phyloP scores from a whole-genome alignment of 2,888 invertebrate genomes.

The Xylota sylvarum region DNA sequence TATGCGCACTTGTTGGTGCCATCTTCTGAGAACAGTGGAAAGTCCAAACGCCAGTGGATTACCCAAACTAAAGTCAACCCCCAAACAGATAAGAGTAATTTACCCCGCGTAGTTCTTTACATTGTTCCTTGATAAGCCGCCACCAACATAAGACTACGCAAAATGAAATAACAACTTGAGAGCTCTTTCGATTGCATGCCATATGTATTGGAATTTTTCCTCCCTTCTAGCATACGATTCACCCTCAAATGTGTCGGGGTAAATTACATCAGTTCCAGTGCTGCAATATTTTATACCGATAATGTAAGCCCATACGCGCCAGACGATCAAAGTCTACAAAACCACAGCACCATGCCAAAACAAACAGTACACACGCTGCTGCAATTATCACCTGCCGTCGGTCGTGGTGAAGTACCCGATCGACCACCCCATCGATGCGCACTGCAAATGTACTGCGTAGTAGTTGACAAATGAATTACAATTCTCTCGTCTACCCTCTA shows the following conservation, averaged over 20 bases:
- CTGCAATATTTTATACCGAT: conserved; percentile 31
- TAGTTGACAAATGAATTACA: conserved; percentile 38
- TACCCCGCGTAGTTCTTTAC: not conserved
- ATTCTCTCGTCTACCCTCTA: not conserved
- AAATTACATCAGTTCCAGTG: conserved; percentile 31
- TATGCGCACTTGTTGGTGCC: not conserved
- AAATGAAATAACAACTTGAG: conserved; percentile 7
- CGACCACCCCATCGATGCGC: conserved; percentile 3
- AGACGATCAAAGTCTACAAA: conserved; percentile 73
- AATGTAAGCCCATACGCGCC: conserved; percentile 57
- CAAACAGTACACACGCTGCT: conserved; percentile 40
- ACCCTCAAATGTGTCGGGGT: not conserved
- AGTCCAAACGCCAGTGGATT: not conserved
- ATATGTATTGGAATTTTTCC: not conserved
- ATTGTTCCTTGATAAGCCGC: not conserved
- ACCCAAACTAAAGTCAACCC: not conserved
- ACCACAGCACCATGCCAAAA: conserved; percentile 30
- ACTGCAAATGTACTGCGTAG: conserved; percentile 54
- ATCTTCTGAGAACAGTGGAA: not conserved
- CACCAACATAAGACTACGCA: not conserved
- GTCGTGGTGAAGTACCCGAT: not conserved
- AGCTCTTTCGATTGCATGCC: conserved; percentile 7
- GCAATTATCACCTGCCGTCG: conserved; percentile 70
- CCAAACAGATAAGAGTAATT: conserved; percentile 1
- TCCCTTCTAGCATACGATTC: not conserved